A percentile compares a stretch with the other conserved stretches of the same genome.
These are phyloP conservation scores for Ophion costatus DNA, from an alignment of 2,888 invertebrate genomes.

Conservation along the genomic window DNA sequence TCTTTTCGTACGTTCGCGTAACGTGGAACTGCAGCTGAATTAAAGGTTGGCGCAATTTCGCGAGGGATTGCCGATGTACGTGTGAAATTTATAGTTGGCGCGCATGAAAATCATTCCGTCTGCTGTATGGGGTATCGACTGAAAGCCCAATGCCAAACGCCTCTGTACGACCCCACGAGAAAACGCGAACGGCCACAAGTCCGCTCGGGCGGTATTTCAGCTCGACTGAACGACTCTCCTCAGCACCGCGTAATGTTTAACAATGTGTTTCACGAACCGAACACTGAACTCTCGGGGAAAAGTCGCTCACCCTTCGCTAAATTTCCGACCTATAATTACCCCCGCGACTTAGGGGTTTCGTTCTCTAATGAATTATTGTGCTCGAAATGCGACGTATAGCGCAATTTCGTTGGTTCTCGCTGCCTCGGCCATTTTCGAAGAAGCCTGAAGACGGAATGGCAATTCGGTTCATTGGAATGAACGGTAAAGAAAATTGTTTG, in stretches of 20 bases:
- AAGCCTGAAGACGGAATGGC: background rate
- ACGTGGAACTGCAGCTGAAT: background rate
- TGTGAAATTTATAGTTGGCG: constrained; percentile 49
- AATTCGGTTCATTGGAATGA: background rate
- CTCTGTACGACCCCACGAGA: constrained; percentile 52
- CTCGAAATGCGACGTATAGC: constrained; percentile 27
- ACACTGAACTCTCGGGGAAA: constrained; percentile 37
- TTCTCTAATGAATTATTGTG: constrained; percentile 60
- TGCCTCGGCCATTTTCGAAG: constrained; percentile 22
- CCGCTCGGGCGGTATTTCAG: constrained; percentile 59
- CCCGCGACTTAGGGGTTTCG: constrained; percentile 43
- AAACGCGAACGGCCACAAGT: constrained; percentile 52
- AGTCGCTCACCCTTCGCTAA: constrained; percentile 40
- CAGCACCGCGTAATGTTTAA: constrained; percentile 76
- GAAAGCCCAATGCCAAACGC: constrained; percentile 69
- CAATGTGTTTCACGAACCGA: constrained; percentile 72
- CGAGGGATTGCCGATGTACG: constrained; percentile 17
- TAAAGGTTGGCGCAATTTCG: background rate
- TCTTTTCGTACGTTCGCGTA: background rate
- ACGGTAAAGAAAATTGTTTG: background rate
- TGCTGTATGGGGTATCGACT: constrained; percentile 69
- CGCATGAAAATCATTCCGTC: constrained; percentile 69
- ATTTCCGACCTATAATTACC: constrained; percentile 58
- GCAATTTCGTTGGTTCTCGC: constrained; percentile 5
- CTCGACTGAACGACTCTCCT: constrained; percentile 61